phyloP scores from a whole-genome alignment of 2,888 invertebrate genomes.

The Esperia sulphurella region DNA sequence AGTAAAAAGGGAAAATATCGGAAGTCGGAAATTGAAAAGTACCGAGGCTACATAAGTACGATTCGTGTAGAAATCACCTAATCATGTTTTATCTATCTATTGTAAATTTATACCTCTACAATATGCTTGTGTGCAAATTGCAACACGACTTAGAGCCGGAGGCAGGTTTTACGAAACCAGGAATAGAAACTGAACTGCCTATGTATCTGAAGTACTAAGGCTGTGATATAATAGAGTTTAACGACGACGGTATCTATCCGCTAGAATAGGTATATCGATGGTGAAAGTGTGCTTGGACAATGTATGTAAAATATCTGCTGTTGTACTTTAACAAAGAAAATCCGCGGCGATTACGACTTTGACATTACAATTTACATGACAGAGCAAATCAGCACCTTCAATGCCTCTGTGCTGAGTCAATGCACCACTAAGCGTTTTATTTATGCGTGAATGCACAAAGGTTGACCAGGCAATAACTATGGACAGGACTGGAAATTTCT shows the following conservation, averaged over 20 bases:
- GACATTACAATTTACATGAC: not conserved
- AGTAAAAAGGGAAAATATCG: too few species aligned
- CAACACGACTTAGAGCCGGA: constrained; percentile 3
- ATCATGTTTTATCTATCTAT: not conserved
- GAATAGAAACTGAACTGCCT: constrained; percentile 32
- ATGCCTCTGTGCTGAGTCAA: constrained; percentile 19
- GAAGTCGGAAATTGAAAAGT: too few species aligned
- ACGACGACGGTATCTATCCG: constrained; percentile 30
- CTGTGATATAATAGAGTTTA: constrained; percentile 50
- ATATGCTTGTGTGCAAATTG: constrained; percentile 6
- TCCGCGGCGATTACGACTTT: not conserved
- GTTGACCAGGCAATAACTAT: not conserved
- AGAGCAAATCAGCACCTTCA: not conserved
- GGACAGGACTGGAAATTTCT: not conserved
- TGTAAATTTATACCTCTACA: constrained; percentile 1
- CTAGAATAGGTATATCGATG: constrained; percentile 39
- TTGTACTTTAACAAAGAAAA: not conserved
- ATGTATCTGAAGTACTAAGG: constrained; percentile 19
- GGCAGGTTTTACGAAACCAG: constrained; percentile 37
- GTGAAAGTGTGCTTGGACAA: constrained; percentile 39
- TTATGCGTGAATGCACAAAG: constrained; percentile 11
- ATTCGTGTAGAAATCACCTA: too few species aligned
- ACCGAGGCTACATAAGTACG: too few species aligned
- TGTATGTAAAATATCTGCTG: not conserved
- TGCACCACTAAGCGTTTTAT: constrained; percentile 27